These are phyloP conservation scores for Datnioides undecimradiatus DNA, from an alignment of 2,113 vertebrate genomes.

Conservation along the genomic window DNA sequence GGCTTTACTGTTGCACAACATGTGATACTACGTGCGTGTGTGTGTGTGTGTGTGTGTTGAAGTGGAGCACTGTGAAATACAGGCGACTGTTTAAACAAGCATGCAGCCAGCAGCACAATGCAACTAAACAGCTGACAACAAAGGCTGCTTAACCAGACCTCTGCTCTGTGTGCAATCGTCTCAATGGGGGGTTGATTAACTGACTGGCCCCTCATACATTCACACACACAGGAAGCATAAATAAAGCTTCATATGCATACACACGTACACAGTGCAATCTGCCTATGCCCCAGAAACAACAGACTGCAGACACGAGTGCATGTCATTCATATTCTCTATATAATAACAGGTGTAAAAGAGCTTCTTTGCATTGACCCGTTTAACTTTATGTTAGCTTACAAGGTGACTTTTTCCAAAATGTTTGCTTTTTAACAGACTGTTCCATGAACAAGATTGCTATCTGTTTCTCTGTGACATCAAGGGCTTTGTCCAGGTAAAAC, in stretches of 20 bases:
- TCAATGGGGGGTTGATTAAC: slow-evolving; percentile 70
- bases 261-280: slow-evolving; percentile 19
- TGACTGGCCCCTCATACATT: slow-evolving; percentile 18
- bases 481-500: background rate
- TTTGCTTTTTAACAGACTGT: background rate
- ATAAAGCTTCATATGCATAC: slow-evolving; percentile 26
- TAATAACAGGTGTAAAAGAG: background rate
- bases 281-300: background rate
- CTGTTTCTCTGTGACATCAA: background rate
- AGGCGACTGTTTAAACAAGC: slow-evolving; percentile 70
- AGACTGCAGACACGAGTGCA: background rate
- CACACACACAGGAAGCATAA: slow-evolving; percentile 40
- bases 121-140: slow-evolving; percentile 63
- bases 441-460: slow-evolving; percentile 60
- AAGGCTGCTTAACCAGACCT: slow-evolving; percentile 45
- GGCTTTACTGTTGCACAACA: slow-evolving; percentile 49
- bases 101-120: slow-evolving; percentile 55
- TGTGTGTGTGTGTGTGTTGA: slow-evolving; percentile 7
- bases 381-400: slow-evolving; percentile 1
- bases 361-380: slow-evolving; percentile 20
- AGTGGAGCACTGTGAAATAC: slow-evolving; percentile 33
- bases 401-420: background rate
- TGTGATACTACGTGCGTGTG: slow-evolving; percentile 6
- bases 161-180: slow-evolving; percentile 21
- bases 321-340: background rate